Conservation (phyloP, 1,140 invertebrate species). For the Drosophila ambigua region DNA sequence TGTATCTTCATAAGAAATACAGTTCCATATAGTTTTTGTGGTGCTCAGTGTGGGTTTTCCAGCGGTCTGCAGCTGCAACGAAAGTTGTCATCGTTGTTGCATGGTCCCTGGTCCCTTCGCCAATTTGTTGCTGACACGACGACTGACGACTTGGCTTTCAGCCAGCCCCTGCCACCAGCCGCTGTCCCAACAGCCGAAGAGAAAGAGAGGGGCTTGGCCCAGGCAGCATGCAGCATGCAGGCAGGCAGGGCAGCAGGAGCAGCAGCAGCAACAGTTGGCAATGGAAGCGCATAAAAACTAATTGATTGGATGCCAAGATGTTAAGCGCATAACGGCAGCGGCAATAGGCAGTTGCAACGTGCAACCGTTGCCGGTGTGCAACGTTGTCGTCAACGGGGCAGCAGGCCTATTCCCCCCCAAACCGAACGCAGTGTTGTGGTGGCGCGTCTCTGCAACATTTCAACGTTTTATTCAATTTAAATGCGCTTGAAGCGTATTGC, state of each 20-base stretch:
- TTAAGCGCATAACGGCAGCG: constrained; percentile 77
- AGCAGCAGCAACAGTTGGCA: constrained; percentile 56
- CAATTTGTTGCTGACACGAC: constrained; percentile 76
- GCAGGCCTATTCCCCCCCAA: constrained; percentile 22
- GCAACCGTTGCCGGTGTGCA: constrained; percentile 13
- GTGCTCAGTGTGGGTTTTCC: too few relatives aligned
- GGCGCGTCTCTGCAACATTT: constrained; percentile 51
- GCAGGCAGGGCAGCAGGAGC: not conserved
- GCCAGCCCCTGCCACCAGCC: not conserved
- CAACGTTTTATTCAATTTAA: constrained; percentile 76
- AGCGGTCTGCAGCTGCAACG: constrained; percentile 38
- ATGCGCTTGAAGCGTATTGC: constrained; percentile 65
- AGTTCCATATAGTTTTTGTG: constrained; percentile 2
- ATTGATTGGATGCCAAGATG: constrained; percentile 81
- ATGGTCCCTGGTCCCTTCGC: constrained; percentile 66
- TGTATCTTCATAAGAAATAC: constrained; percentile 2
- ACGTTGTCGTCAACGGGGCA: constrained; percentile 25
- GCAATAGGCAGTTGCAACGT: constrained; percentile 37
- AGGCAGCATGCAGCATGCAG: constrained; percentile 20
- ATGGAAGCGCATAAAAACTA: constrained; percentile 78
- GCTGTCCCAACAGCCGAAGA: constrained; percentile 23
- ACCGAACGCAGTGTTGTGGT: constrained; percentile 18
- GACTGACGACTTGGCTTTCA: constrained; percentile 38
- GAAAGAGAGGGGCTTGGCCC: constrained; percentile 66
- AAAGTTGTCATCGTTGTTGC: constrained; percentile 40